Percentiles rank a stretch among this genome's conserved stretches.
Evolutionary conservation across 2,797 vertebrate genomes (phyloP).

Genomic region (Acomys russatus): DNA sequence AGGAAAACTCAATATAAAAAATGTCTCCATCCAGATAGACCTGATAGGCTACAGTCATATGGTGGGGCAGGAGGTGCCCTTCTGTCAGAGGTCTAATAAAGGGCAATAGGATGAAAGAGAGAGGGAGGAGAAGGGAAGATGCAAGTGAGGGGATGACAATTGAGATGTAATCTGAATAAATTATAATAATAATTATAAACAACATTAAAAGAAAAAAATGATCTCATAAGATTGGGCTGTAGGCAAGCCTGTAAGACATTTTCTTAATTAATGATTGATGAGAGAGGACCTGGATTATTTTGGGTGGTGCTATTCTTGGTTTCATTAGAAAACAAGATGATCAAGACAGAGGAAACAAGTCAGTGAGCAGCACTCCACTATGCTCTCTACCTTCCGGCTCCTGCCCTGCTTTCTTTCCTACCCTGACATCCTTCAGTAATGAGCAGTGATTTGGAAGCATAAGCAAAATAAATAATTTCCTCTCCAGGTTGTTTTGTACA

Average conservation of each 20-base stretch:
- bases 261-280: neutral
- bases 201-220: no score
- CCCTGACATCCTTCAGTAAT: neutral
- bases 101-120: no score
- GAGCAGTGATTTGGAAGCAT: neutral
- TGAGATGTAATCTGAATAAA: no score
- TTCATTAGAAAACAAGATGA: neutral
- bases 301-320: neutral
- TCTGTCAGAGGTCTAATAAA: no score
- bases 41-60: no score
- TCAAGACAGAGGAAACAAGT: neutral
- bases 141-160: no score
- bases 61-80: no score
- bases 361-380: neutral
- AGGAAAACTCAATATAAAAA: neutral
- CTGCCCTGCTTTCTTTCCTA: neutral
- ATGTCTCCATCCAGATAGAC: neutral
- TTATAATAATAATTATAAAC: neutral
- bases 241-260: neutral
- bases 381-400: neutral
- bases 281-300: no score
- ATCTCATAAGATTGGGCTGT: no score
- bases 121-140: no score
- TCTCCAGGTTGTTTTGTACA: neutral
- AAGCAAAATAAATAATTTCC: neutral